Base-by-base conservation (phyloP, 2,888 invertebrate species). In the Aphodius sticticus region DNA sequence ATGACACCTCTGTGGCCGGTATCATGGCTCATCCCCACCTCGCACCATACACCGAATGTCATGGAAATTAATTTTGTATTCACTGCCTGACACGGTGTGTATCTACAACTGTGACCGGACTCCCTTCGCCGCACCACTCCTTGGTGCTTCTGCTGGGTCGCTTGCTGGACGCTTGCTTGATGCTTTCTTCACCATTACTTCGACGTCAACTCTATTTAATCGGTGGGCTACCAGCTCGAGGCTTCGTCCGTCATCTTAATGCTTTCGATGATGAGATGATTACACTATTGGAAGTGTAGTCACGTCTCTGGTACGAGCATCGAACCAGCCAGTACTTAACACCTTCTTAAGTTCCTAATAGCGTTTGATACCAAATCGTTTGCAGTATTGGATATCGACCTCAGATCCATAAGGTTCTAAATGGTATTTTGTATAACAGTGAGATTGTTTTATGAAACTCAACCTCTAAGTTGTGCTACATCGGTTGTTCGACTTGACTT, bases 41-140 rank as follows among this genome's bases (percentile, higher is more conserved):
- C 85, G 84, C 84, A 82, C 84, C 81, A 85, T 84, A 86, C 85
- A 86, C 85, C 85, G 84, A 83, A 85, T 87, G 87, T 88, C 88
- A 88, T 86, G 85, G 85, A 85, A 87, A 87, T 88, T 88, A 88
- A 88, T 88, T 87, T 86, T 83, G 84, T 87, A 87, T 87, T 87
- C 87, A 86, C 83, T 80, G 69, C 77, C 82, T 82, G 84, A 83
- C 84, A 83, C 81, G 16, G 85, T 80, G 80, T 80, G 80, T 80
- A 78, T 77, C 74, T 74, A 74, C 74, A 74, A 74, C 37, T 74
- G 74, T 53, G 53, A 53, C 53, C 12, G 53, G 1, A 3, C 53
- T 53, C 53, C 53, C 12, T 53, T 1, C 53, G 12, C 53, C 53
- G 53, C 53, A 7, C 9, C 53, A 12, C 12, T 12, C 6, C 53